Conservation (phyloP, 30 jellyfish, hydroid and myxozoan species). For the Hydractinia symbiolongicarpus region DNA sequence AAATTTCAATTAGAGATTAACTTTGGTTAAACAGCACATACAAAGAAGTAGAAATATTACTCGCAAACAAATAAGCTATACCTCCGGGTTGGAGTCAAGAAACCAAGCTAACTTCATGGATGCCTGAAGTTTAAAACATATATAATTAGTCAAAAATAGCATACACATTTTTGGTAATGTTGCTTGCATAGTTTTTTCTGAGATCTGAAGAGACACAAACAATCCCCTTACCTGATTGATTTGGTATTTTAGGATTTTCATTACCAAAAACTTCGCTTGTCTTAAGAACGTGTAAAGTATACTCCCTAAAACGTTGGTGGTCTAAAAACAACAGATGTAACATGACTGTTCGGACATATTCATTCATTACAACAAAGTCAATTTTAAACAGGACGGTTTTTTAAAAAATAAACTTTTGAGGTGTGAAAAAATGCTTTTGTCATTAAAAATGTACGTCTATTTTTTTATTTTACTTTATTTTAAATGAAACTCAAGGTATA, state of each 20-base stretch:
- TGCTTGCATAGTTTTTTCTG: not conserved
- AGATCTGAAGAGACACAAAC: not conserved
- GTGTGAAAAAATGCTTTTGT: no score
- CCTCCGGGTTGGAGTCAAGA: slow-evolving; percentile 49
- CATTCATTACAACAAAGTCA: not conserved
- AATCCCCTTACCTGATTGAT: not conserved
- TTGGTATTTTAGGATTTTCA: slow-evolving; percentile 18
- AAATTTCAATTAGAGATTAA: no score
- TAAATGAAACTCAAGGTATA: no score
- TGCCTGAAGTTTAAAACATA: slow-evolving; percentile 31
- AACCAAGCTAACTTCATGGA: slow-evolving; percentile 62
- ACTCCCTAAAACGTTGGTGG: slow-evolving; percentile 11
- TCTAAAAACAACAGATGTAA: slow-evolving; percentile 8
- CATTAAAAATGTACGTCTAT: no score
- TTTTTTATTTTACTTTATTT: no score
- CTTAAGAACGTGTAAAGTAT: slow-evolving; percentile 23
- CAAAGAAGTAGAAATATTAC: no score
- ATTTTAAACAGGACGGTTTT: not conserved
- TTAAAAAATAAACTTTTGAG: no score
- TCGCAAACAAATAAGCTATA: not conserved
- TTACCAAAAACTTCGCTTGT: slow-evolving; percentile 6
- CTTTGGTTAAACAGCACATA: no score
- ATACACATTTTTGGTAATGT: not conserved
- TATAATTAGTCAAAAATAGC: not conserved
- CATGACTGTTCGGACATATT: not conserved